Evolutionary conservation across 2,888 invertebrate species (phyloP).

Genomic region (Heteromurus nitidus): DNA sequence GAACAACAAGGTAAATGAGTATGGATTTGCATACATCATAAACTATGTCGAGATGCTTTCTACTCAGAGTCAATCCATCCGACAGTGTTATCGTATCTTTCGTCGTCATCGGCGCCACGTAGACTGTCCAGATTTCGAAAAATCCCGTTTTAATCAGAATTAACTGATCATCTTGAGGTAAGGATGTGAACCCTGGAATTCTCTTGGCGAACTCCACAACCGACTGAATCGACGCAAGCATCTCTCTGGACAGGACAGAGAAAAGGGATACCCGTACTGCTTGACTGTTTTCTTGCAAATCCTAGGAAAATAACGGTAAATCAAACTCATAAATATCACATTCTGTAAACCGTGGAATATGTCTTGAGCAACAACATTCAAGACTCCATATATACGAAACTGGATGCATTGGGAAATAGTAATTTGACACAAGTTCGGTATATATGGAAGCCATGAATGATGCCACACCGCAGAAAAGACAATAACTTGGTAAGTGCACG

Average conservation of each 20-base stretch:
- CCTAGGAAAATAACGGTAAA: conserved; percentile 63
- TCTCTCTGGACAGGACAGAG: conserved; percentile 89
- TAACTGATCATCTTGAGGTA: conserved; percentile 96
- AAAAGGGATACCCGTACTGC: conserved; percentile 88
- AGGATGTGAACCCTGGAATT: conserved; percentile 91
- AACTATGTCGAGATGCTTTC: conserved; percentile 88
- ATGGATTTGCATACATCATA: conserved; percentile 92
- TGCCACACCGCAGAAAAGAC: too few species aligned
- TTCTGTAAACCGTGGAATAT: too few species aligned
- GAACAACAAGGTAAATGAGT: too few species aligned
- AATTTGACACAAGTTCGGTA: too few species aligned
- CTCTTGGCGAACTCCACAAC: conserved; percentile 97
- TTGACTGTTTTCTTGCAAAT: conserved; percentile 79
- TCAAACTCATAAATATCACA: conserved; percentile 9
- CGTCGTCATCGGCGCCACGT: conserved; percentile 86
- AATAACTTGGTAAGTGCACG: too few species aligned
- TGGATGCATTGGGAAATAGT: too few species aligned
- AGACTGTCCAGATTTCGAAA: conserved; percentile 96
- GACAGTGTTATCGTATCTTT: conserved; percentile 86
- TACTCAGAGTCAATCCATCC: conserved; percentile 89
- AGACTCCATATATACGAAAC: too few species aligned
- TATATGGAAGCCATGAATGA: too few species aligned
- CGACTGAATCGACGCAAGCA: conserved; percentile 93
- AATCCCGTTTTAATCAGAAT: conserved; percentile 97
- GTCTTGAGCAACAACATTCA: too few species aligned